Evolutionary conservation across 1,140 invertebrate species (phyloP), one percentile per base, ranked within the genome.

Genomic region (Drosophila malerkotliana): DNA sequence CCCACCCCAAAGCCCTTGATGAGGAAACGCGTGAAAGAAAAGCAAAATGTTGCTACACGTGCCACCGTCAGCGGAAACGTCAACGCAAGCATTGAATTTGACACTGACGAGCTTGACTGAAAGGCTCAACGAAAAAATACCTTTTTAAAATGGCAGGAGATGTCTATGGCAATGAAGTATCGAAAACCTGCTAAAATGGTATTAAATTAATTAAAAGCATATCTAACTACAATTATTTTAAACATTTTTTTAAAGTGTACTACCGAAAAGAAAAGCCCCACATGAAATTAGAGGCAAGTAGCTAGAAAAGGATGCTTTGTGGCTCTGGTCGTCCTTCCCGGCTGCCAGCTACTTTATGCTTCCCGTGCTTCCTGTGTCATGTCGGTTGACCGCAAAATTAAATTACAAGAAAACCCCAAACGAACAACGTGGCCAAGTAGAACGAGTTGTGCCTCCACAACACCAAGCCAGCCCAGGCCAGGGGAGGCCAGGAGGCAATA

Each of bases 351-450:
- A 76, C 61, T 76, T 76, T 66, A 67, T 66, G 62, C 44, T 51
- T 56, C 69, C 64, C 72, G 14, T 69, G 72, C 74, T 72, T 83
- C 66, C 73, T 77, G 77, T 81, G 64, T 63, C 82, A 87, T 62
- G 77, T 85, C 72, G 82, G 82, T 79, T 87, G 83, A 77, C 82
- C 82, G 83, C 82, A 87, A 87, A 71, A 87, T 87, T 87, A 87
- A 87, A 87, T 87, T 87, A 87, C 75, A 78, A 82, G 77, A 81
- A 88, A 85, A 67, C 66, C 73, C 34, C 67, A 67, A 74, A 64
- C 49, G 52, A 56, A 63, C 68, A 85, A 74, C 68, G 48, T 57
- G 72, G 72, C 76, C 72, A 81, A 64, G 64, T 64, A 68, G 66
- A 79, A 73, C 81, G 68, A 80, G 73, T 71, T 80, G 72, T 76